A percentile compares a stretch with the other conserved stretches of the same genome.
Evolutionary conservation across 2,797 vertebrate species (phyloP).

Genomic region (Crocodylus rhombifer): DNA sequence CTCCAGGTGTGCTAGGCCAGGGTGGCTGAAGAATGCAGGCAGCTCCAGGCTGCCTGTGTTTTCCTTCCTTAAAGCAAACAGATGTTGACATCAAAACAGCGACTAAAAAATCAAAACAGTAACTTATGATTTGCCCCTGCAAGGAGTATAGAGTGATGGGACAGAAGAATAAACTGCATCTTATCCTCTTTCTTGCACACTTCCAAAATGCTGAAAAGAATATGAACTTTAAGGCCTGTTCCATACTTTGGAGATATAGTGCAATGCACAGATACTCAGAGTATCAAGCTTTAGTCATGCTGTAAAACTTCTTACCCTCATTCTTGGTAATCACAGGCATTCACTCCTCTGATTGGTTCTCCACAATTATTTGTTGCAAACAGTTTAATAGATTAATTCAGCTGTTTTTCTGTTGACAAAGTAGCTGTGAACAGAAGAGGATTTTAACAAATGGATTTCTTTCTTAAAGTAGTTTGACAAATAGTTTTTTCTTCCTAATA

Average conservation of each 20-base stretch:
- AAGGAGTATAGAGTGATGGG: background rate
- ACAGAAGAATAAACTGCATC: background rate
- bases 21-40: background rate
- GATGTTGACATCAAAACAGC: background rate
- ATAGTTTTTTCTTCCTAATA: background rate
- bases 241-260: background rate
- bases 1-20: background rate
- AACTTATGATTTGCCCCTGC: background rate
- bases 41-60: background rate
- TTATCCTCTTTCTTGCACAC: background rate
- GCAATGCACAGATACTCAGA: background rate
- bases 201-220: background rate
- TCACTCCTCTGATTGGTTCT: background rate
- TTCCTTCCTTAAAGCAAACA: background rate
- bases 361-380: conserved; percentile 25
- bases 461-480: background rate
- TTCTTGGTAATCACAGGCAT: background rate
- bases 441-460: background rate
- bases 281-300: too few species aligned
- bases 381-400: background rate
- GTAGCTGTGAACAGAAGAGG: background rate
- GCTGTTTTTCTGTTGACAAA: background rate
- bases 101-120: background rate
- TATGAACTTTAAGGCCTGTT: background rate
- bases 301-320: background rate